Conservation (phyloP, 2,797 vertebrate species). For the Kryptopterus vitreolus region DNA sequence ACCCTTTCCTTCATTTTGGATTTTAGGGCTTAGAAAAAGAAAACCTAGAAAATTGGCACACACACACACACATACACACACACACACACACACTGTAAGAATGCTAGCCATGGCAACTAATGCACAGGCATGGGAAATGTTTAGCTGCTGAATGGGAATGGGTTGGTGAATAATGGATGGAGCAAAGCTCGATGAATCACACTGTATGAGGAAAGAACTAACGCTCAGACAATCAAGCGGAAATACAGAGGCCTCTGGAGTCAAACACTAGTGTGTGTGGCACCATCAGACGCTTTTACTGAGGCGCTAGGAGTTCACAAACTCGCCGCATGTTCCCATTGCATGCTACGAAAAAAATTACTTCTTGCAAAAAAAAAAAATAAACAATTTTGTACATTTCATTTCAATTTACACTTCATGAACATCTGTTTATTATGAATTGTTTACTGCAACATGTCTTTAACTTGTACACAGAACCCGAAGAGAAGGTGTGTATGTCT, state of each 20-base stretch:
- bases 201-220: conserved; percentile 25
- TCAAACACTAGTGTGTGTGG: background rate
- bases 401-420: background rate
- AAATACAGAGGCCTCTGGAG: conserved; percentile 7
- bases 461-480: background rate
- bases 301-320: background rate
- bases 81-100: conserved; percentile 7
- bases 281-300: background rate
- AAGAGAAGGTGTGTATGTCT: conserved; percentile 55
- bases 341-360: background rate
- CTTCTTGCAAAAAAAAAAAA: background rate
- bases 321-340: background rate
- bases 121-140: conserved; percentile 28
- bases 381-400: background rate
- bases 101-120: conserved; percentile 33
- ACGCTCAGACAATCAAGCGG: conserved; percentile 26
- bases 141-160: conserved; percentile 10
- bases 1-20: background rate
- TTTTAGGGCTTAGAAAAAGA: background rate
- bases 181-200: conserved; percentile 15
- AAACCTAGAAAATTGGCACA: background rate
- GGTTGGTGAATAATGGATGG: conserved; percentile 14
- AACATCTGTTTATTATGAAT: background rate
- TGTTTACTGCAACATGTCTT: background rate
- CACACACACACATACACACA: conserved; percentile 28